These are phyloP conservation scores for Anoncus sp. DNA, from an alignment of 2,888 invertebrate species.

Conservation along the genomic window DNA sequence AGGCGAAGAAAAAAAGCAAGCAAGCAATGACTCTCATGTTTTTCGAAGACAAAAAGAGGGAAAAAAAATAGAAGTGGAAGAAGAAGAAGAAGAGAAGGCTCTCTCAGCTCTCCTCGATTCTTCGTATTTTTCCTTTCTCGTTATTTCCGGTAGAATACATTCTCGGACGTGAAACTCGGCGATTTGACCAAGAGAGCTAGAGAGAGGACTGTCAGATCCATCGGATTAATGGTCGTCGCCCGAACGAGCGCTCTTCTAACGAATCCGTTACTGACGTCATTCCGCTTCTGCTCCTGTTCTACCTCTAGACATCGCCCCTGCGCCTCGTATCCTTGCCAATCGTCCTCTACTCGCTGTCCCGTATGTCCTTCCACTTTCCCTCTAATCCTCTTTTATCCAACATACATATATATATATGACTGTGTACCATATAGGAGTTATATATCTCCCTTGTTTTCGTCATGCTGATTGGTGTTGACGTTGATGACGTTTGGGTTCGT, in stretches of 20 bases:
- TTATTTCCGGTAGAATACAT: conserved; percentile 69
- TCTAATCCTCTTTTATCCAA: conserved; percentile 51
- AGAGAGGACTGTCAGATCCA: conserved; percentile 66
- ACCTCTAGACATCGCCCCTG: conserved; percentile 30
- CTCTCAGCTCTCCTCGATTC: conserved; percentile 35
- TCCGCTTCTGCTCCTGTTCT: conserved; percentile 38
- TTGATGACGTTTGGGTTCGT: no score
- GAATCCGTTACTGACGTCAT: conserved; percentile 69
- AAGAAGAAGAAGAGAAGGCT: conserved; percentile 24
- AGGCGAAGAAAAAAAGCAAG: conserved; percentile 12
- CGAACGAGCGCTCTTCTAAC: conserved; percentile 64
- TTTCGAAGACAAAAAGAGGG: conserved; percentile 45
- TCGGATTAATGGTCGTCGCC: conserved; percentile 70
- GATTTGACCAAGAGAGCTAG: conserved; percentile 55
- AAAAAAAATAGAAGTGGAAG: neutral
- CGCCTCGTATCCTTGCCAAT: conserved; percentile 56
- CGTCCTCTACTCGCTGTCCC: conserved; percentile 48
- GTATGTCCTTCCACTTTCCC: conserved; percentile 73
- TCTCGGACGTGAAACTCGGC: conserved; percentile 56
- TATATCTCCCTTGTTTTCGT: no score
- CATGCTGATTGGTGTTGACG: no score
- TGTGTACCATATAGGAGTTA: neutral
- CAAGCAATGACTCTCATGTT: conserved; percentile 48
- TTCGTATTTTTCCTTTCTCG: conserved; percentile 60
- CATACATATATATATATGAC: conserved; percentile 9